Evolutionary conservation across 2,797 vertebrate genomes (phyloP).

Genomic region (Clamator glandarius): DNA sequence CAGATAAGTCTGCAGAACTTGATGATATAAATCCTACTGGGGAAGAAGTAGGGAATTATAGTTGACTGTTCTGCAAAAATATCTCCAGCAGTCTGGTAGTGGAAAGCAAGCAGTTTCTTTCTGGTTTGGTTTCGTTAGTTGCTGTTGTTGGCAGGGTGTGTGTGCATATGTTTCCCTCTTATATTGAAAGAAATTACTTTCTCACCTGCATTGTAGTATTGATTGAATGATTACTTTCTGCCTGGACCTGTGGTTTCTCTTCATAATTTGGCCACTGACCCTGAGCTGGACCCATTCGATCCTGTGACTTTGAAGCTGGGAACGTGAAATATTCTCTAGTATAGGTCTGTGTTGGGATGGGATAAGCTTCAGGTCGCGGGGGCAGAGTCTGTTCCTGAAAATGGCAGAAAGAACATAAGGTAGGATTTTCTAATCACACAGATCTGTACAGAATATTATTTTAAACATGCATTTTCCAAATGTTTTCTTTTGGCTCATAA

Average conservation of each 20-base stretch:
- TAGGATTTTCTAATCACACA: background rate
- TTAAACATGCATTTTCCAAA: background rate
- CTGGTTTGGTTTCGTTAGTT: background rate
- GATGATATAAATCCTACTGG: background rate
- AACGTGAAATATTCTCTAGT: conserved; percentile 97
- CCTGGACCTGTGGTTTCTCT: conserved; percentile 80
- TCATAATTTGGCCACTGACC: conserved; percentile 91
- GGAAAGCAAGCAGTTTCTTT: background rate
- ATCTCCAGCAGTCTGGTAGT: background rate
- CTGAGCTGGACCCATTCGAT: conserved; percentile 80
- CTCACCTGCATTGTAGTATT: conserved; percentile 86
- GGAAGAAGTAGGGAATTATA: fast-evolving
- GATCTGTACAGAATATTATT: background rate
- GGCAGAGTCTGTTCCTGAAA: conserved; percentile 88
- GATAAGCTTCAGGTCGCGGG: conserved; percentile 91
- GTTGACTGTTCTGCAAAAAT: background rate
- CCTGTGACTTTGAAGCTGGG: conserved; percentile 93
- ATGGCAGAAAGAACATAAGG: background rate
- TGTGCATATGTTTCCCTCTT: background rate
- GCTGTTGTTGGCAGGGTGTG: background rate
- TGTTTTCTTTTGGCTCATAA: background rate
- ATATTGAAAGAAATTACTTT: background rate
- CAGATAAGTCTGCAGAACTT: background rate
- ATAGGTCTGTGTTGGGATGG: conserved; percentile 97
- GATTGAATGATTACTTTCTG: conserved; percentile 83